These are phyloP conservation scores for Procavia capensis DNA, from an alignment of 2,113 vertebrate species.

Conservation along the genomic window DNA sequence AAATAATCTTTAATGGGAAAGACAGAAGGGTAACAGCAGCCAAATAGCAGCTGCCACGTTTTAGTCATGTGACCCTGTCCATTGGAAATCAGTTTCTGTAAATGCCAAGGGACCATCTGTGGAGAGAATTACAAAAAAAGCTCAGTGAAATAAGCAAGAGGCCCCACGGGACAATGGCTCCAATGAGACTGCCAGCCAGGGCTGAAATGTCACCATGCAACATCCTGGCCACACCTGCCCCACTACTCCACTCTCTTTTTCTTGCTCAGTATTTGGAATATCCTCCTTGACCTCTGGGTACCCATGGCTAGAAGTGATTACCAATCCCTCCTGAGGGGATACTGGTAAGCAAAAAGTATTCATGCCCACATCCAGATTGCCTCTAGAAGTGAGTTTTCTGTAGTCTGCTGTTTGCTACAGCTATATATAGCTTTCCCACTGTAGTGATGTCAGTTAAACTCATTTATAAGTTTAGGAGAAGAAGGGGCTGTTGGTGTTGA, in stretches of 20 bases:
- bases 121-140: neutral
- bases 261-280: neutral
- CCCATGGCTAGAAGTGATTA: neutral
- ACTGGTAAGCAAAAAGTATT: neutral
- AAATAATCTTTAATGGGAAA: conserved; percentile 1
- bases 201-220: accelerated
- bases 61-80: neutral
- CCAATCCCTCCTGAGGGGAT: neutral
- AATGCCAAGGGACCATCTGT: neutral
- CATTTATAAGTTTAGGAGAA: neutral
- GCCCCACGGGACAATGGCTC: neutral
- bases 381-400: neutral
- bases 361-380: neutral
- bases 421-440: too few species aligned
- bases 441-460: neutral
- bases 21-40: neutral
- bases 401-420: neutral
- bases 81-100: neutral
- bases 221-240: neutral
- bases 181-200: neutral
- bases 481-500: neutral
- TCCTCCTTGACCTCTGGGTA: neutral
- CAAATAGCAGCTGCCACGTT: neutral
- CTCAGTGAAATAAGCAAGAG: neutral
- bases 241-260: accelerated